These are phyloP conservation scores for Brachypterus glaber DNA, from an alignment of 2,888 invertebrate genomes.

Conservation along the genomic window DNA sequence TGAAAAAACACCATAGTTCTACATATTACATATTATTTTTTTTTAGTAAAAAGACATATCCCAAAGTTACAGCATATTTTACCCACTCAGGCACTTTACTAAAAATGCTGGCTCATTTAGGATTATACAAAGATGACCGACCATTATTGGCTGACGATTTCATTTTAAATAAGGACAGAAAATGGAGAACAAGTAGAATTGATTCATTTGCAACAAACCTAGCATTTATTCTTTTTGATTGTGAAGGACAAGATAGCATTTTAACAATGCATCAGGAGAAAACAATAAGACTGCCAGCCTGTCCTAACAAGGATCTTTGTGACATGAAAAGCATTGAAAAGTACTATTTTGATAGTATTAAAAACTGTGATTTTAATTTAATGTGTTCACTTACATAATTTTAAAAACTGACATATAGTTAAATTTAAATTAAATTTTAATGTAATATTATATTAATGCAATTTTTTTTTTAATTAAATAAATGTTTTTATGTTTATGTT, in stretches of 20 bases:
- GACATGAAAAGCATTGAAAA: slow-evolving; percentile 49
- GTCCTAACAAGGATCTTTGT: slow-evolving; percentile 55
- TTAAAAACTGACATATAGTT: too few relatives aligned
- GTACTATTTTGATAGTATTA: slow-evolving; percentile 50
- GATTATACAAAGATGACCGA: slow-evolving; percentile 57
- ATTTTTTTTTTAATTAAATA: too few relatives aligned
- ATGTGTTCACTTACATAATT: too few relatives aligned
- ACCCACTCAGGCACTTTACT: slow-evolving; percentile 75
- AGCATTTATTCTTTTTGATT: slow-evolving; percentile 53
- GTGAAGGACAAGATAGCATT: slow-evolving; percentile 44
- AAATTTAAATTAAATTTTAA: too few relatives aligned
- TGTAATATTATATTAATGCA: too few relatives aligned
- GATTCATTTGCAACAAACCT: slow-evolving; percentile 74
- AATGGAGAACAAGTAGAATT: slow-evolving; percentile 55
- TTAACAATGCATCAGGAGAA: slow-evolving; percentile 68
- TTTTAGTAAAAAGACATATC: slow-evolving; percentile 28
- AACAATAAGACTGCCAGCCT: slow-evolving; percentile 57
- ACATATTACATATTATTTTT: slow-evolving; percentile 9
- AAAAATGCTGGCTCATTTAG: slow-evolving; percentile 63
- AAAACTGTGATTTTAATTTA: slow-evolving; percentile 56
- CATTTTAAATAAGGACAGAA: slow-evolving; percentile 35
- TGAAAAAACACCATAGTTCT: too few relatives aligned
- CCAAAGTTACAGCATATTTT: slow-evolving; percentile 54
- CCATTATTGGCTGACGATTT: slow-evolving; percentile 50
- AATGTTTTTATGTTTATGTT: too few relatives aligned